Evolutionary conservation across 2,797 vertebrate species (phyloP), one percentile per base, ranked within the genome.

Genomic region (Benthosema pterotum): DNA sequence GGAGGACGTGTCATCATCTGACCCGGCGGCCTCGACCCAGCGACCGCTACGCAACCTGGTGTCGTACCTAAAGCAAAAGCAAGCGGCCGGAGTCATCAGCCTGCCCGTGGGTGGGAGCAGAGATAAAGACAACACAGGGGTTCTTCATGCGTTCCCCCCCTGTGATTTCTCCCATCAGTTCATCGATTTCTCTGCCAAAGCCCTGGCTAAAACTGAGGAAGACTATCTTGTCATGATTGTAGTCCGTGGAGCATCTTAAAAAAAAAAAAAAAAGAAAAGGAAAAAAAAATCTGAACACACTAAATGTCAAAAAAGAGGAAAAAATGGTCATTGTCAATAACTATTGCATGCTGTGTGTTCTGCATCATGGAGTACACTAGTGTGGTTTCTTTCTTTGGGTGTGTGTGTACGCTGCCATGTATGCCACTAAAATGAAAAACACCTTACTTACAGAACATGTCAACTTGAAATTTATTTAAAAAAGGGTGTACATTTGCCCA

Each of bases 121-220:
- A 91, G 98, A 99, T 95, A 99, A 99, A 91, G 97, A 99, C 93
- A 95, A 95, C 93, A 93, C 95, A 17, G 98, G 98, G 79, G 97
- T 99, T 57, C 96, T 99, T 89, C 98, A 99, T 82, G 97, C 98
- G 83, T 99, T 99, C 74, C 98, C 98, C 11, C 98, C 98, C 72
- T 99, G 98, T 86, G 96, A 98, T 91, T 99, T 99, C 96, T 99
- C 98, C 84, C 97, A 99, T 91, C 97, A 98, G 91, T 99, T 99
- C 91, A 93, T 99, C 92, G 97, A 99, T 96, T 95, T 95, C 82
- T 95, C 97, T 82, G 97, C 98, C 87, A 98, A 98, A 94, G 94
- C 95, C 72, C 86, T 99, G 93, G 96, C 96, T 93, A 98, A 98
- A 95, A 98, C 97, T 75, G 97, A 99, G 89, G 98, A 99, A 84